Evolutionary conservation across 2,888 invertebrate species (phyloP), one percentile per base, ranked within the genome.

Genomic region (Quadroppia sp.): DNA sequence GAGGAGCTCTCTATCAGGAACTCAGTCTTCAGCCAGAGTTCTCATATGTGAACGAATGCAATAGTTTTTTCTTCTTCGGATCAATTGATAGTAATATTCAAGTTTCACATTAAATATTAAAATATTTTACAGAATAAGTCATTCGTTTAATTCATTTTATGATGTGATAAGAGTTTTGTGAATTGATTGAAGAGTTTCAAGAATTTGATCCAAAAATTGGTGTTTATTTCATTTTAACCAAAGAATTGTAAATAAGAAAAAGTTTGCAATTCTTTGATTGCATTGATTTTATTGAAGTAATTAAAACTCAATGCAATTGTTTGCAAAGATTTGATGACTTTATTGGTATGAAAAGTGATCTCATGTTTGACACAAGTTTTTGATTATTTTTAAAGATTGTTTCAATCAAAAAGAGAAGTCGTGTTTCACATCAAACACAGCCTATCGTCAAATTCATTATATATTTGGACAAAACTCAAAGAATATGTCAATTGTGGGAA

Each of bases 381-480:
- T 53, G 25, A 53, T 53, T 53, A 20, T 20, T 53, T n/a, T 53
- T 53, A 53, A 53, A 20, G 53, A 53, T 53, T 53, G 20, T 53
- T 53, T 1, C 53, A 53, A 53, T 25, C 53, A 53, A 7, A 17
- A 2, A 48, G n/a, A 20, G 48, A 20, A 20, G 48, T 48, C 20
- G 48, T 48, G 48, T n/a, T 48, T n/a, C 20, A 48, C 20, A 20
- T 48, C 20, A 48, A 9, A 36, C 4, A 36, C 36, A 36, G 23
- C 53, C 23, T 53, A 53, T 53, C 23, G 23, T 53, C 53, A 53
- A 17, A 53, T 53, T 11, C 20, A 53, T 53, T 53, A 25, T 13
- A 53, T 53, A 30, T 56, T 56, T 28, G 30, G 30, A 28, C 13
- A 28, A 30, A 15, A 56, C 23, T 56, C 23, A 56, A 56, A 56